These are phyloP conservation scores for Pogonocherus hispidulus DNA, from an alignment of 2,888 invertebrate genomes.

Conservation along the genomic window DNA sequence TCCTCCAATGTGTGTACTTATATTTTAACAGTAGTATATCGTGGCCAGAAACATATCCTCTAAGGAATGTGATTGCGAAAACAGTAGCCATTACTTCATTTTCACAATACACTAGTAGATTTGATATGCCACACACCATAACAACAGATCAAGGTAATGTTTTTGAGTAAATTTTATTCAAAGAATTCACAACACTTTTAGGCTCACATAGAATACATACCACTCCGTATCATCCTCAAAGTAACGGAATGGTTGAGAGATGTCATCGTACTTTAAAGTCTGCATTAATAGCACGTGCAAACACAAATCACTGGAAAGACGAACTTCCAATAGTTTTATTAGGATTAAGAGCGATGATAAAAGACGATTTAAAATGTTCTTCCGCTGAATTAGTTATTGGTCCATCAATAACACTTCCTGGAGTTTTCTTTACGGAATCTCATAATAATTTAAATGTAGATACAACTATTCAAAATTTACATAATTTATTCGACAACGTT, in stretches of 20 bases:
- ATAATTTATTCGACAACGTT: too few relatives aligned
- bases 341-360: slow-evolving; percentile 34
- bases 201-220: slow-evolving; percentile 52
- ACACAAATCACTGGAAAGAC: slow-evolving; percentile 48
- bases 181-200: slow-evolving; percentile 42
- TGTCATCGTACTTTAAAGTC: slow-evolving; percentile 65
- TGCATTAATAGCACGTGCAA: slow-evolving; percentile 56
- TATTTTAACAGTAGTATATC: not conserved
- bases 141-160: slow-evolving; percentile 47
- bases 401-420: slow-evolving; percentile 53
- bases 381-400: slow-evolving; percentile 60
- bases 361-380: slow-evolving; percentile 57
- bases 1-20: not conserved
- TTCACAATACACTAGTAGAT: not conserved
- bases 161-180: slow-evolving; percentile 56
- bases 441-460: not conserved
- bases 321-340: slow-evolving; percentile 14
- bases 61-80: not conserved
- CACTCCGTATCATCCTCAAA: slow-evolving; percentile 60
- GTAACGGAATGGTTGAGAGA: slow-evolving; percentile 65
- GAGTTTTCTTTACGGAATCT: slow-evolving; percentile 32
- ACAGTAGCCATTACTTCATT: not conserved
- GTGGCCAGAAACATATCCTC: not conserved
- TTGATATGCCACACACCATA: not conserved
- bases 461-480: not conserved